Evolutionary conservation across 2,888 invertebrate species (phyloP).

Genomic region (Deilephila elpenor): DNA sequence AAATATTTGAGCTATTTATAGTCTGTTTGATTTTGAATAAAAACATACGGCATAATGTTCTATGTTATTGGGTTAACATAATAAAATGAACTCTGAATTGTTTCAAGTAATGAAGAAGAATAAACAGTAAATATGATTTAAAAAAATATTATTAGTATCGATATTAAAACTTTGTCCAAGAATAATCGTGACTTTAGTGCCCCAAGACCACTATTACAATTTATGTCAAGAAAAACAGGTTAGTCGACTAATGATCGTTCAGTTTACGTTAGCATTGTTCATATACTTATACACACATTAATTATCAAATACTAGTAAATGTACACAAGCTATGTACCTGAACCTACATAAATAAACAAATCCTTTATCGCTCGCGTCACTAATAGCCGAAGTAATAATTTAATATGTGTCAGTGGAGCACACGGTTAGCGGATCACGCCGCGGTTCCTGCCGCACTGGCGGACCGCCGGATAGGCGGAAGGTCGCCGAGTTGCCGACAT

Average conservation of each 20-base stretch:
- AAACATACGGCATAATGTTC: not conserved
- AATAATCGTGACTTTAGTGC: not conserved
- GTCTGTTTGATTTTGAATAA: not conserved
- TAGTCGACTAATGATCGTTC: not conserved
- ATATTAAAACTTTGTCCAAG: not conserved
- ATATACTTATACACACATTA: not conserved
- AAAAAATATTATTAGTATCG: not conserved
- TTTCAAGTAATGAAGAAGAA: not conserved
- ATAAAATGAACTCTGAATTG: not conserved
- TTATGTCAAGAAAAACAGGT: conserved; percentile 4
- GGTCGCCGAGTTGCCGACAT: conserved; percentile 44
- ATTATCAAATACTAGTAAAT: not conserved
- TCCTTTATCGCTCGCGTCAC: conserved; percentile 15
- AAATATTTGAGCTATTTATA: conserved; percentile 15
- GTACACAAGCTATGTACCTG: not conserved
- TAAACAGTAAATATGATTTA: not conserved
- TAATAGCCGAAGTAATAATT: conserved; percentile 28
- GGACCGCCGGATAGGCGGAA: conserved; percentile 29
- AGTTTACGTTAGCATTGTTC: not conserved
- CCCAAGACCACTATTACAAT: not conserved
- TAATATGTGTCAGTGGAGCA: conserved; percentile 28
- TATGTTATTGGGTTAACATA: not conserved
- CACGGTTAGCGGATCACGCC: conserved; percentile 17
- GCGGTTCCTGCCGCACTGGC: conserved; percentile 3
- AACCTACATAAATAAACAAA: conserved; percentile 12